These are phyloP conservation scores for Melangyna quadrimaculata DNA, from an alignment of 2,888 invertebrate species.

Conservation along the genomic window DNA sequence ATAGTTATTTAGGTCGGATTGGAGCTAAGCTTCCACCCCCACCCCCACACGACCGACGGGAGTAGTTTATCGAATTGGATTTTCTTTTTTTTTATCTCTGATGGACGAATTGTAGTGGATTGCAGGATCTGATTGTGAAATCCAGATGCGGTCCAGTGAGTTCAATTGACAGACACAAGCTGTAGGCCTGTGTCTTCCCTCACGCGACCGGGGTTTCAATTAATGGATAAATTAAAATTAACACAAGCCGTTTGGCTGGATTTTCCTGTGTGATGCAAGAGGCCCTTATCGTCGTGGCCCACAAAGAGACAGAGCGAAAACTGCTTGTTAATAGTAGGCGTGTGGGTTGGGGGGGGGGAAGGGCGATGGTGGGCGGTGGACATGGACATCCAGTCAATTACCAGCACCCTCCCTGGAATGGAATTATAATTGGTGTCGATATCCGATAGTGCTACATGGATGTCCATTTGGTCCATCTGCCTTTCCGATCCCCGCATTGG, in stretches of 20 bases:
- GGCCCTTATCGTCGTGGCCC: conserved; percentile 47
- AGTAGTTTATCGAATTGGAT: conserved; percentile 71
- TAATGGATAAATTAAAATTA: conserved; percentile 72
- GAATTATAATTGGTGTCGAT: conserved; percentile 71
- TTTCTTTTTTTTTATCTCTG: conserved; percentile 45
- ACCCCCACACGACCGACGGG: background rate
- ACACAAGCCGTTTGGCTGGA: conserved; percentile 65
- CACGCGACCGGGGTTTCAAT: conserved; percentile 68
- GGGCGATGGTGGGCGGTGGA: background rate
- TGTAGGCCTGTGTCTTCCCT: conserved; percentile 2
- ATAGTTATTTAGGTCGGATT: conserved; percentile 44
- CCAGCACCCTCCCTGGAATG: conserved; percentile 41
- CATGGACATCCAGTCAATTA: conserved; percentile 54
- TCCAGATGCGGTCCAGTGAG: conserved; percentile 50
- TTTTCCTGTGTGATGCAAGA: conserved; percentile 12
- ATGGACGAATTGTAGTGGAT: conserved; percentile 58
- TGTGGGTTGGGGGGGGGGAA: background rate
- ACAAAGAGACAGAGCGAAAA: conserved; percentile 51
- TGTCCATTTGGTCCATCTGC: conserved; percentile 43
- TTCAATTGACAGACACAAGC: conserved; percentile 46
- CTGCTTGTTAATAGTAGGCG: conserved; percentile 46
- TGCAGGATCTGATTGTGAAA: conserved; percentile 59
- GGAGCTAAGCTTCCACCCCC: background rate
- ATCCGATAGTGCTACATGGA: conserved; percentile 66
- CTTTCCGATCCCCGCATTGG: conserved; percentile 28